Evolutionary conservation across 2,113 vertebrate genomes (phyloP).

Genomic region (Colinus virginianus): DNA sequence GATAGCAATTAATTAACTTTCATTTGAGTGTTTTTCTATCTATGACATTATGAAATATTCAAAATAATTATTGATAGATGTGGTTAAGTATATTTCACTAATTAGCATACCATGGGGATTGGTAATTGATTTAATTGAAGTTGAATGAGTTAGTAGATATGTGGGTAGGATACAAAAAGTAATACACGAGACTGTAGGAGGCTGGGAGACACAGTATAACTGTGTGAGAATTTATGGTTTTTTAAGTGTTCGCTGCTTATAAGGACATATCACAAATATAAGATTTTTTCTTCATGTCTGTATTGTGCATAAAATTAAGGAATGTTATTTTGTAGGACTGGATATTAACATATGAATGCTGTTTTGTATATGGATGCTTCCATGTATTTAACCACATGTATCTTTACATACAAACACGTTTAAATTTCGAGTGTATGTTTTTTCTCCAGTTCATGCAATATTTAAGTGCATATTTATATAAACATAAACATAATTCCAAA

Average conservation of each 20-base stretch:
- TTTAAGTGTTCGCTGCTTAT: not conserved
- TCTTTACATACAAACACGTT: not conserved
- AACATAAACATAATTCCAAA: not conserved
- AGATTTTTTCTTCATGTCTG: not conserved
- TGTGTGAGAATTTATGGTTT: not conserved
- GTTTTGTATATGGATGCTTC: not conserved
- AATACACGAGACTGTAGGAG: not conserved
- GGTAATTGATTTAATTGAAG: constrained; percentile 69
- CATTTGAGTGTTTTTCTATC: constrained; percentile 61
- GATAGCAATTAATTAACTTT: constrained; percentile 69
- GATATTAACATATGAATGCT: not conserved
- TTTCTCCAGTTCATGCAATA: not conserved
- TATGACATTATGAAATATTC: constrained; percentile 51
- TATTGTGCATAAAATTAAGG: not conserved
- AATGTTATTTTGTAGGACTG: not conserved
- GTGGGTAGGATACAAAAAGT: constrained; percentile 47
- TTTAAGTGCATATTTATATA: not conserved
- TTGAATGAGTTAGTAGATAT: constrained; percentile 40
- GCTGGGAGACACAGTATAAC: not conserved
- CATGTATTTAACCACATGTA: not conserved
- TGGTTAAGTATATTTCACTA: constrained; percentile 59
- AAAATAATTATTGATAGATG: constrained; percentile 70
- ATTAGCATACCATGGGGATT: constrained; percentile 52
- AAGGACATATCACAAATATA: not conserved
- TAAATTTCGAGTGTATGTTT: not conserved